Conservation (phyloP, 2,797 vertebrate genomes). For the Thamnophis elegans region DNA sequence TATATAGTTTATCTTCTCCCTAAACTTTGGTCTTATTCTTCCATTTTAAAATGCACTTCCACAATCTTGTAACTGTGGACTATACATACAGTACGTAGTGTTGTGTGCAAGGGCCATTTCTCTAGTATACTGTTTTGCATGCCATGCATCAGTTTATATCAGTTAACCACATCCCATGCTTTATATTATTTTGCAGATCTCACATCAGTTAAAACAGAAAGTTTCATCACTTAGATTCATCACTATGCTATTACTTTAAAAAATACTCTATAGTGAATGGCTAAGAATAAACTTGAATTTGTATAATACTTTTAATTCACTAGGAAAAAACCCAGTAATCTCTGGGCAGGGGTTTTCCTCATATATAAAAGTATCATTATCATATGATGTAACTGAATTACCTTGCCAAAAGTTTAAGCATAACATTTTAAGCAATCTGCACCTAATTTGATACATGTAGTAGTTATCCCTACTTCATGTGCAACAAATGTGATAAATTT, state of each 20-base stretch:
- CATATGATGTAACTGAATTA: background rate
- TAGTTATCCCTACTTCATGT: background rate
- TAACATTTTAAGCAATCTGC: background rate
- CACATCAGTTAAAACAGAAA: background rate
- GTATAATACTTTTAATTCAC: background rate
- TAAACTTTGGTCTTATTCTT: background rate
- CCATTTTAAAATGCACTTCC: background rate
- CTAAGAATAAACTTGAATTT: background rate
- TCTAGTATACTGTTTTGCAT: background rate
- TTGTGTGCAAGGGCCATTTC: background rate
- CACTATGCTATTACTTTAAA: background rate
- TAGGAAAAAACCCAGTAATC: background rate
- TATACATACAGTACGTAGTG: background rate
- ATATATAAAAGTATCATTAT: background rate
- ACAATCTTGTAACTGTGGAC: background rate
- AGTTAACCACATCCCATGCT: background rate
- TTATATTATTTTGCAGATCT: background rate
- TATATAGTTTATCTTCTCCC: background rate
- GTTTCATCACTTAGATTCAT: background rate
- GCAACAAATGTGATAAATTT: background rate
- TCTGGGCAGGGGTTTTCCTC: background rate
- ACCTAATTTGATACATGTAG: background rate
- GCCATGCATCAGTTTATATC: background rate
- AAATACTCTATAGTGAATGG: background rate
- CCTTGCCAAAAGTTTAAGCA: background rate